These are phyloP conservation scores for Trichomalopsis sarcophagae DNA, from an alignment of 1,140 invertebrate species.

Conservation along the genomic window DNA sequence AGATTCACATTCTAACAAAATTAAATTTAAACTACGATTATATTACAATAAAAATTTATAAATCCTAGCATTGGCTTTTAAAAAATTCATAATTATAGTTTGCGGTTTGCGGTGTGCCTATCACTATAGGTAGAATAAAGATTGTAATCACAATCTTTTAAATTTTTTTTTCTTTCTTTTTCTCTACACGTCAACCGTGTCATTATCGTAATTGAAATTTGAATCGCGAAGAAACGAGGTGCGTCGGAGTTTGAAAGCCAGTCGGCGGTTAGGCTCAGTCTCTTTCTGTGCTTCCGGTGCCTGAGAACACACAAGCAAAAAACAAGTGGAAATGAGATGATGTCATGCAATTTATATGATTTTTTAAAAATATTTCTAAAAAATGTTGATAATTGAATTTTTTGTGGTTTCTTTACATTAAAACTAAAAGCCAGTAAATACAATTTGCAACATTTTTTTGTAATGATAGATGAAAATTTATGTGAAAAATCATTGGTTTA, in stretches of 20 bases:
- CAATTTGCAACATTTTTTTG: background rate
- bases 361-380: background rate
- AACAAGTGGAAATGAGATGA: constrained; percentile 5
- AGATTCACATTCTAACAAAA: background rate
- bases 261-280: constrained; percentile 68
- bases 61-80: background rate
- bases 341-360: constrained; percentile 3
- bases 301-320: constrained; percentile 60
- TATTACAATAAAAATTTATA: constrained; percentile 6
- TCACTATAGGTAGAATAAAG: background rate
- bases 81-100: background rate
- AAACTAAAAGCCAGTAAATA: background rate
- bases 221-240: constrained; percentile 73
- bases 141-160: background rate
- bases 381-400: background rate
- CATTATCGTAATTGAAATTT: constrained; percentile 74
- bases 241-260: constrained; percentile 70
- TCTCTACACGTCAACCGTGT: constrained; percentile 71
- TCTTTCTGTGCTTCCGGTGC: constrained; percentile 71
- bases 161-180: constrained; percentile 50
- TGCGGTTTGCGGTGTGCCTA: background rate
- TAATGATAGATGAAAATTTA: background rate
- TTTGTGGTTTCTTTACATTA: too few species aligned
- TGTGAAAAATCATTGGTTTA: background rate
- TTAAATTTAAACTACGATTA: constrained; percentile 8